Percentiles rank a stretch among this genome's conserved stretches.
These are phyloP conservation scores for Eriosoma lanigerum DNA, from an alignment of 1,140 invertebrate species.

Conservation along the genomic window DNA sequence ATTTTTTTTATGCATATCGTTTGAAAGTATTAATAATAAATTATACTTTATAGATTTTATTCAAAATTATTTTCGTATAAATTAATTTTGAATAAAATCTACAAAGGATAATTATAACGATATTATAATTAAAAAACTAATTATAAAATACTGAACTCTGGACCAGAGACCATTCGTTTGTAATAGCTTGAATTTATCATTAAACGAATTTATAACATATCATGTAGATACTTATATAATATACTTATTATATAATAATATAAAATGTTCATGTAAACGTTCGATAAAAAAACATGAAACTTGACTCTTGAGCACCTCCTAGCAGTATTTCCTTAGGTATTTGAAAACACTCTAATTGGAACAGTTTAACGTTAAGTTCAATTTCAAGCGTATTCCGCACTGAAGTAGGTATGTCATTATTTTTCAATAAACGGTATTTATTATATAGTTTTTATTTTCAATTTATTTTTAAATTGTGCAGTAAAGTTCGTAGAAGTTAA, in stretches of 20 bases:
- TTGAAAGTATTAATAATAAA: not conserved
- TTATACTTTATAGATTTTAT: no score
- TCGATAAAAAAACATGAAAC: no score
- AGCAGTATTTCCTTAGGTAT: not conserved
- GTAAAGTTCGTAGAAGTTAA: not conserved
- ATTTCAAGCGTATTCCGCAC: slow-evolving; percentile 1
- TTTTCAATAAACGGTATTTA: not conserved
- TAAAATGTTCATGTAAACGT: no score
- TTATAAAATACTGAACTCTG: no score
- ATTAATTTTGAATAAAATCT: not conserved
- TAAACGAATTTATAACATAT: no score
- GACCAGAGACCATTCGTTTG: no score
- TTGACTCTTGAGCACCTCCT: not conserved
- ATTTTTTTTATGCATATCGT: not conserved
- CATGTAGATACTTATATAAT: not conserved
- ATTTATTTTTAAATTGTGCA: not conserved
- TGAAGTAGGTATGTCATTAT: slow-evolving; percentile 22
- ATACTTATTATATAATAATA: no score
- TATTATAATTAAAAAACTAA: no score
- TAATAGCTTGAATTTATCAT: no score
- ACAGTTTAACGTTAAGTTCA: not conserved
- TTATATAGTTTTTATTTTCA: not conserved
- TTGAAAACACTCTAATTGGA: not conserved
- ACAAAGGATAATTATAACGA: no score
- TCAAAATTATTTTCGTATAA: no score